phyloP scores from a whole-genome alignment of 2,113 vertebrate species.

The Amia ocellicauda region DNA sequence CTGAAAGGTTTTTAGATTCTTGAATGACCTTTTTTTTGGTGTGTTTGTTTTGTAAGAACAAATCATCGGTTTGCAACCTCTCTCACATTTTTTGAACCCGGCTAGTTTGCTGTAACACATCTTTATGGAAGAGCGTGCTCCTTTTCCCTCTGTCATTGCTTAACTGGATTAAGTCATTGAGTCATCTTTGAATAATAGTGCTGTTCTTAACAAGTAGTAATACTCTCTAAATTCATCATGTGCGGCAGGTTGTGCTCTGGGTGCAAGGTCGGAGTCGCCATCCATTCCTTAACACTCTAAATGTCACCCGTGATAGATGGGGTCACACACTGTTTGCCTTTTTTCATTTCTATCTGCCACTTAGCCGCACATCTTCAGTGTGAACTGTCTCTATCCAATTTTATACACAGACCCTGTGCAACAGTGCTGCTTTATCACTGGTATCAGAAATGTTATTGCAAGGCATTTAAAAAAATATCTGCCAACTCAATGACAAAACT shows the following conservation, averaged over 20 bases:
- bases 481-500: background rate
- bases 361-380: slow-evolving; percentile 30
- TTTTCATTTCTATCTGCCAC: slow-evolving; percentile 38
- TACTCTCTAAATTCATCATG: slow-evolving; percentile 49
- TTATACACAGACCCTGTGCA: slow-evolving; percentile 1
- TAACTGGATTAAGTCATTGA: slow-evolving; percentile 42
- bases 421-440: background rate
- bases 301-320: slow-evolving; percentile 55
- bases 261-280: slow-evolving; percentile 53
- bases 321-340: slow-evolving; percentile 32
- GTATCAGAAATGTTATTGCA: background rate
- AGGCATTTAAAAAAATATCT: background rate
- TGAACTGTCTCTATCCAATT: slow-evolving; percentile 10
- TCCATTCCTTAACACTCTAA: slow-evolving; percentile 49
- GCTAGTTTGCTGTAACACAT: slow-evolving; percentile 11
- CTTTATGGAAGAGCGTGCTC: slow-evolving; percentile 9
- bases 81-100: background rate
- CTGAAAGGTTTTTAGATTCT: too few relatives aligned
- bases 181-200: slow-evolving; percentile 31
- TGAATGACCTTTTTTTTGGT: too few relatives aligned
- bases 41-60: too few relatives aligned
- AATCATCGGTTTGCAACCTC: too few relatives aligned
- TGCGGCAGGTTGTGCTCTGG: slow-evolving; percentile 45
- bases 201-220: slow-evolving; percentile 37
- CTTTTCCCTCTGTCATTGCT: slow-evolving; percentile 22